Conservation (phyloP, 2,797 vertebrate genomes). For the Coendou prehensilis region DNA sequence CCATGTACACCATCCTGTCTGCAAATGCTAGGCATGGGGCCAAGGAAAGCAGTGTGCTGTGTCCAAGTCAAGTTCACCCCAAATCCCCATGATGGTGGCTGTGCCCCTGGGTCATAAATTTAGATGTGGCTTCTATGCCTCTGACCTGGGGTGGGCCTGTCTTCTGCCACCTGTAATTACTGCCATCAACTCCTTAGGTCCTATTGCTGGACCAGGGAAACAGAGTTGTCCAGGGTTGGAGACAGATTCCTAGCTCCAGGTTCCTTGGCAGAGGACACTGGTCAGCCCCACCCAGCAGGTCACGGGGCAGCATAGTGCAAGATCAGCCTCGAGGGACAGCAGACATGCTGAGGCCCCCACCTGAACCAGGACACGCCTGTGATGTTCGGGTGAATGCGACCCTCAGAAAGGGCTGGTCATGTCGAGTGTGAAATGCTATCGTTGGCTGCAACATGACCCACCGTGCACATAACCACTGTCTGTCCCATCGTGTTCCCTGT, state of each 20-base stretch:
- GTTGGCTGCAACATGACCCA: too few relatives aligned
- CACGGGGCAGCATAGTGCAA: background rate
- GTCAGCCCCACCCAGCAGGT: background rate
- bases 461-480: fast-evolving
- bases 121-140: background rate
- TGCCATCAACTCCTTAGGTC: background rate
- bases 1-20: background rate
- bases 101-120: too few relatives aligned
- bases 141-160: background rate
- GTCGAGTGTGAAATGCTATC: background rate
- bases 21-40: background rate
- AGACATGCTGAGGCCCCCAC: fast-evolving
- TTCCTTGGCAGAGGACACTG: background rate
- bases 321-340: background rate
- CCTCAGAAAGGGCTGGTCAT: background rate
- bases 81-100: background rate
- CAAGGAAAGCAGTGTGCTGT: fast-evolving
- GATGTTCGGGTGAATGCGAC: too few relatives aligned
- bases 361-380: background rate
- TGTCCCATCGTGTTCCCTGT: background rate
- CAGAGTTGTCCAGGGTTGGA: background rate
- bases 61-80: background rate
- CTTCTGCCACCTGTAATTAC: background rate
- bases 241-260: background rate
- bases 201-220: background rate